These are phyloP conservation scores for Colletes collaris DNA, from an alignment of 2,888 invertebrate genomes.

Conservation along the genomic window DNA sequence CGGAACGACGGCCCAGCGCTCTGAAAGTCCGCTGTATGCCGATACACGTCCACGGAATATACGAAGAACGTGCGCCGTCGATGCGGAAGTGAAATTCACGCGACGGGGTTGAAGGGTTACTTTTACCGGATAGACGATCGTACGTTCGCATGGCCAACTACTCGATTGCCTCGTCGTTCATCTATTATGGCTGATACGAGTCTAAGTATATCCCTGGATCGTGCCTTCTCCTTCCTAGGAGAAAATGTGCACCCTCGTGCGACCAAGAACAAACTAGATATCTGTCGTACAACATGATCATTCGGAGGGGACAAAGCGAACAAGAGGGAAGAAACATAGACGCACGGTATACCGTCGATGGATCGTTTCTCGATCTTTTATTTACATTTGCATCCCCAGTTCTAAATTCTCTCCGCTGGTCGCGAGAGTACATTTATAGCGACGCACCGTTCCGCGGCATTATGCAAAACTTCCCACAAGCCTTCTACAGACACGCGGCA, in stretches of 20 bases:
- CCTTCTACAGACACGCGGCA: slow-evolving; percentile 14
- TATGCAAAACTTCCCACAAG: slow-evolving; percentile 23
- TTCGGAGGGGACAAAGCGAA: background rate
- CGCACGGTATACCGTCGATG: background rate
- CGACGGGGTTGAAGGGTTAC: slow-evolving; percentile 47
- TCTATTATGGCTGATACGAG: slow-evolving; percentile 58
- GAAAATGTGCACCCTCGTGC: slow-evolving; percentile 5
- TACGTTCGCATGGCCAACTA: slow-evolving; percentile 58
- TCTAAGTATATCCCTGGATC: slow-evolving; percentile 53
- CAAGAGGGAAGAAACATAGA: background rate
- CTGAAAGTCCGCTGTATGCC: slow-evolving; percentile 30
- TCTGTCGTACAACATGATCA: slow-evolving; percentile 26
- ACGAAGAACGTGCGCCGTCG: slow-evolving; percentile 25
- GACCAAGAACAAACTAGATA: slow-evolving; percentile 2
- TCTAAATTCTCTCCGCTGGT: slow-evolving; percentile 8
- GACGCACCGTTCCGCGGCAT: slow-evolving; percentile 4
- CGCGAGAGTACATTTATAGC: background rate
- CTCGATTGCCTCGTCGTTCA: slow-evolving; percentile 51
- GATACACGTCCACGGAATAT: slow-evolving; percentile 37
- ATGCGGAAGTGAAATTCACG: slow-evolving; percentile 65
- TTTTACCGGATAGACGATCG: slow-evolving; percentile 38
- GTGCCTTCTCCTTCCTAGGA: background rate
- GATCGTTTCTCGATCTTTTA: slow-evolving; percentile 24
- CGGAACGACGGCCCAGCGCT: background rate
- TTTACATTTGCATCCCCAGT: slow-evolving; percentile 16